Conservation (phyloP, 2,888 invertebrate genomes). For the Penaeus monodon region DNA sequence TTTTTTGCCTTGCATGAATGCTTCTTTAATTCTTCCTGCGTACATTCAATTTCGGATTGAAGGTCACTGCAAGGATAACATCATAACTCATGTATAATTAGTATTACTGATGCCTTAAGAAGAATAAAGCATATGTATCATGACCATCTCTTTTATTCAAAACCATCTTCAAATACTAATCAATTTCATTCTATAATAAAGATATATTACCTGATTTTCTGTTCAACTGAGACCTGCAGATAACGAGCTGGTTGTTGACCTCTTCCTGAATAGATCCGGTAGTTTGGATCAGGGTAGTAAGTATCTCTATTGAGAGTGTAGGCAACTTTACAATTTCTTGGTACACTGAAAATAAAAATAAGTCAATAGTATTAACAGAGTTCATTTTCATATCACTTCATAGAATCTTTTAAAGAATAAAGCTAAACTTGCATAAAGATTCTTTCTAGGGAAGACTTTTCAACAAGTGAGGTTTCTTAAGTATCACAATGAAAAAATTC, state of each 20-base stretch:
- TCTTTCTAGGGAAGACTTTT: no score
- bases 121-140: no score
- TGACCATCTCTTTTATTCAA: no score
- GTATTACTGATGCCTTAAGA: no score
- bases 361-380: background rate
- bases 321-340: slow-evolving; percentile 77
- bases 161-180: background rate
- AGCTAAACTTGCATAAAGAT: no score
- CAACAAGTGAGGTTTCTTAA: no score
- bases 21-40: background rate
- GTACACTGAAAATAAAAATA: slow-evolving; percentile 72
- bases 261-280: slow-evolving; percentile 76
- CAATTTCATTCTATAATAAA: background rate
- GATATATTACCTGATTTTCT: slow-evolving; percentile 45
- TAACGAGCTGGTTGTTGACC: slow-evolving; percentile 45
- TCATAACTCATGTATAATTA: background rate
- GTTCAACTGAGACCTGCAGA: slow-evolving; percentile 61
- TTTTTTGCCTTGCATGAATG: background rate
- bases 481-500: no score
- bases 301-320: slow-evolving; percentile 79
- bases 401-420: no score
- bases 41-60: slow-evolving; percentile 18
- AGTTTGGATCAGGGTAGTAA: slow-evolving; percentile 83
- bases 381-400: no score
- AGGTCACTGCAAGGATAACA: background rate